These are phyloP conservation scores for Aldrovandia affinis DNA, from an alignment of 2,797 vertebrate species.

Conservation along the genomic window DNA sequence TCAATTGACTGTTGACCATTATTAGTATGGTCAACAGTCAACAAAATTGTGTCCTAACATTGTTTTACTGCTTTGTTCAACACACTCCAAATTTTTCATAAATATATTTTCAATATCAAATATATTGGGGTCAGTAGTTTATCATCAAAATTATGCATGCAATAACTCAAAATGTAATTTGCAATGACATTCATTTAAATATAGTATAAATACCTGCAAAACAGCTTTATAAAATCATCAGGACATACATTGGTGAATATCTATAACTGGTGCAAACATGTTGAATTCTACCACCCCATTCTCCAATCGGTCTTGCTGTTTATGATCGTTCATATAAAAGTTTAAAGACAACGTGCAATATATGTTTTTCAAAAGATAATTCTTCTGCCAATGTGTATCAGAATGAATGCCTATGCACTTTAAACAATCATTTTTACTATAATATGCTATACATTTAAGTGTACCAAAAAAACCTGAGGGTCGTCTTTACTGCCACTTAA, in stretches of 20 bases:
- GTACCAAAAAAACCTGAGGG: constrained; percentile 62
- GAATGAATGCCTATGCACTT: background rate
- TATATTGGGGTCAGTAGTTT: constrained; percentile 23
- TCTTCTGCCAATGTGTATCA: constrained; percentile 5
- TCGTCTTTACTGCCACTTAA: constrained; percentile 49
- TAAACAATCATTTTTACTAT: background rate
- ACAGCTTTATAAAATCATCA: constrained; percentile 18
- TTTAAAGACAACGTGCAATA: constrained; percentile 2
- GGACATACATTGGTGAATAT: constrained; percentile 6
- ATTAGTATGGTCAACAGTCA: background rate
- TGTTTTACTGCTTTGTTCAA: background rate
- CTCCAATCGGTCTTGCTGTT: background rate
- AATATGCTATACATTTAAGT: constrained; percentile 45
- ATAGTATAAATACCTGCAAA: constrained; percentile 14
- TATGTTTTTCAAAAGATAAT: background rate
- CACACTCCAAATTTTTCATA: background rate
- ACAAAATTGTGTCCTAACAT: background rate
- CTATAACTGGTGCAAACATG: background rate
- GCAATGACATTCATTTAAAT: constrained; percentile 15
- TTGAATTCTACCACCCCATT: too few relatives aligned
- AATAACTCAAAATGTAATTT: background rate
- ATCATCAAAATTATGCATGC: constrained; percentile 4
- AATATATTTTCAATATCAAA: constrained; percentile 11
- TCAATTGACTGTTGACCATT: background rate
- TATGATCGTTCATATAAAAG: constrained; percentile 1